These are phyloP conservation scores for Pipra filicauda DNA, from an alignment of 2,113 vertebrate genomes.

Conservation along the genomic window DNA sequence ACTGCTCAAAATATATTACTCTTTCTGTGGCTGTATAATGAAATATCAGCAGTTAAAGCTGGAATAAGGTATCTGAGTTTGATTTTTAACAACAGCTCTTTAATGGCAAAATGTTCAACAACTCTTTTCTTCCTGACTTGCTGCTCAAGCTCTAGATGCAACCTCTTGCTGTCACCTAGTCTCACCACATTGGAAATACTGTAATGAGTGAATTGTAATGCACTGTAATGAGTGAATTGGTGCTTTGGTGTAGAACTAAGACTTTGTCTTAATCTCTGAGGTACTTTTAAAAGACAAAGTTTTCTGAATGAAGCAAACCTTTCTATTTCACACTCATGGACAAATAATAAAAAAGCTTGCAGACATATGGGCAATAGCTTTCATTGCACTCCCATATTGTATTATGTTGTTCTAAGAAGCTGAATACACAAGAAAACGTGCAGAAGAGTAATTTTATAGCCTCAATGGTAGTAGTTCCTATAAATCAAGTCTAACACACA, in stretches of 20 bases:
- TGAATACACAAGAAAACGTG: not conserved
- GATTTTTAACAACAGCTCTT: not conserved
- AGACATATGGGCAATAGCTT: not conserved
- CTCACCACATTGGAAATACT: not conserved
- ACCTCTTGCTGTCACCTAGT: not conserved
- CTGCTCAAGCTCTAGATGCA: not conserved
- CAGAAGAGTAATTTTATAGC: not conserved
- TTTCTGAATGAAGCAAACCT: not conserved
- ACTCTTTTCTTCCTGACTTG: not conserved
- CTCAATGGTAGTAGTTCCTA: not conserved
- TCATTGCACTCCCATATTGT: not conserved
- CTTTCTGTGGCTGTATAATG: not conserved
- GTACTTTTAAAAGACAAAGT: not conserved
- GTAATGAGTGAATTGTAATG: not conserved
- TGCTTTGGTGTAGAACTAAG: not conserved
- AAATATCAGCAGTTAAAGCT: not conserved
- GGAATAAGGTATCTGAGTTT: not conserved
- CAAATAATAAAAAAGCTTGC: not conserved
- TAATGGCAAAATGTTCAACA: not conserved
- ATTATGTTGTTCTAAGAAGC: not conserved
- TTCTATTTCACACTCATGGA: not conserved
- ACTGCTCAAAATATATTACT: not conserved
- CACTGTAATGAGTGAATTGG: not conserved
- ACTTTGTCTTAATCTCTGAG: not conserved
- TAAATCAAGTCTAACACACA: not conserved